These are phyloP conservation scores for Cheilinus undulatus DNA, from an alignment of 2,113 vertebrate genomes.

Conservation along the genomic window DNA sequence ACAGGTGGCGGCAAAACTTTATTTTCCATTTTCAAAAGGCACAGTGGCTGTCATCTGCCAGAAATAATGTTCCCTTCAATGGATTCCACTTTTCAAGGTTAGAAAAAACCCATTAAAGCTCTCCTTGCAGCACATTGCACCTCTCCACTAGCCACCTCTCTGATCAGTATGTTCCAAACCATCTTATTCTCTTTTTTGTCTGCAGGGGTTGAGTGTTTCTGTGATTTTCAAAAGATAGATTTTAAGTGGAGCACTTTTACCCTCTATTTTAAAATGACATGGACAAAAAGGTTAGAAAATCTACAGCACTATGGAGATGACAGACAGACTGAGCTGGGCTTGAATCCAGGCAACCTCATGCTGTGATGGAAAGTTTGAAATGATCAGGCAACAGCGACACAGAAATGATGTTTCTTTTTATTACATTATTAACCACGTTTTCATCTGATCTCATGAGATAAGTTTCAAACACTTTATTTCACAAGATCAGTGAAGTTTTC, in stretches of 20 bases:
- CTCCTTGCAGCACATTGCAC: conserved; percentile 15
- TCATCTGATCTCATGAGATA: conserved; percentile 57
- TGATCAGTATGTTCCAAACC: conserved; percentile 6
- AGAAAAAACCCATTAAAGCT: conserved; percentile 17
- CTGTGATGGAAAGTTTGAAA: conserved; percentile 70
- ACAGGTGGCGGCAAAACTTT: conserved; percentile 55
- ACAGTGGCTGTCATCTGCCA: conserved; percentile 20
- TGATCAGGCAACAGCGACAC: conserved; percentile 75
- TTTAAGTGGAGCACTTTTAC: conserved; percentile 57
- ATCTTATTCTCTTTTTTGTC: conserved; percentile 5
- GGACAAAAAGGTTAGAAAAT: conserved; percentile 59
- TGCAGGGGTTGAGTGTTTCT: conserved; percentile 28
- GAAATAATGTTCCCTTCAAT: conserved; percentile 13
- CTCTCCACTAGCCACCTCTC: conserved; percentile 22
- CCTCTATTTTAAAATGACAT: conserved; percentile 54
- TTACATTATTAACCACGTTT: conserved; percentile 43
- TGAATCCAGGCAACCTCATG: conserved; percentile 69
- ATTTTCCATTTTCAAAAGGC: conserved; percentile 18
- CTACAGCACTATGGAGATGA: conserved; percentile 67
- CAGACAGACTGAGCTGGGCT: conserved; percentile 59
- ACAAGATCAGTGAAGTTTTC: conserved; percentile 65
- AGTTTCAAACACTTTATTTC: conserved; percentile 31
- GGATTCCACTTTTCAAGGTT: conserved; percentile 15
- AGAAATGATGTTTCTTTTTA: conserved; percentile 69
- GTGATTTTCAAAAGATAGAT: conserved; percentile 56